Conservation (phyloP, 2,113 vertebrate genomes). For the Thomomys bottae region DNA sequence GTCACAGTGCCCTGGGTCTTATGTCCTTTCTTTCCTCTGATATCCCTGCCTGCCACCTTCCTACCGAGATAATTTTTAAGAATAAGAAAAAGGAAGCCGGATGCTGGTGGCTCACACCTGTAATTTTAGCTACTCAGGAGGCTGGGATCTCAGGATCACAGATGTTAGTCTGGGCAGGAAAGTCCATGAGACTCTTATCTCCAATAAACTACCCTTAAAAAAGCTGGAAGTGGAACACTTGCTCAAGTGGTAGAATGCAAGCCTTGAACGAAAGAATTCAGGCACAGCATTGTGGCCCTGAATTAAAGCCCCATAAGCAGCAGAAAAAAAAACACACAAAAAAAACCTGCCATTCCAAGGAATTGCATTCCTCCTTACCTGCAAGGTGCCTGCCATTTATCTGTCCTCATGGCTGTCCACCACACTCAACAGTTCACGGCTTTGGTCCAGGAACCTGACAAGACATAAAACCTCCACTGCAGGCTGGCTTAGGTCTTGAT, state of each 20-base stretch:
- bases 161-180: no score
- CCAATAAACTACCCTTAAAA: no score
- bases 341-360: conserved; percentile 65
- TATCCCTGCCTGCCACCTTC: conserved; percentile 63
- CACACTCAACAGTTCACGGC: conserved; percentile 63
- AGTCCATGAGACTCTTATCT: no score
- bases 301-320: no score
- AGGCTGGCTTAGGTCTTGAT: conserved; percentile 80
- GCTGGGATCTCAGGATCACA: no score
- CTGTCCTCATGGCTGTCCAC: conserved; percentile 20
- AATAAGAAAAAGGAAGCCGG: background rate
- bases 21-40: conserved; percentile 46
- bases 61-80: conserved; percentile 61
- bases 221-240: no score
- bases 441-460: conserved; percentile 72
- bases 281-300: no score
- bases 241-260: no score
- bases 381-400: conserved; percentile 67
- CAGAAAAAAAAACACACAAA: background rate
- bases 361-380: conserved; percentile 59
- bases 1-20: conserved; percentile 65
- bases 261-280: no score
- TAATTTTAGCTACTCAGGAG: no score
- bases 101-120: no score
- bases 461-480: conserved; percentile 67